phyloP scores from a whole-genome alignment of 2,113 vertebrate species.

The Candoia aspera region DNA sequence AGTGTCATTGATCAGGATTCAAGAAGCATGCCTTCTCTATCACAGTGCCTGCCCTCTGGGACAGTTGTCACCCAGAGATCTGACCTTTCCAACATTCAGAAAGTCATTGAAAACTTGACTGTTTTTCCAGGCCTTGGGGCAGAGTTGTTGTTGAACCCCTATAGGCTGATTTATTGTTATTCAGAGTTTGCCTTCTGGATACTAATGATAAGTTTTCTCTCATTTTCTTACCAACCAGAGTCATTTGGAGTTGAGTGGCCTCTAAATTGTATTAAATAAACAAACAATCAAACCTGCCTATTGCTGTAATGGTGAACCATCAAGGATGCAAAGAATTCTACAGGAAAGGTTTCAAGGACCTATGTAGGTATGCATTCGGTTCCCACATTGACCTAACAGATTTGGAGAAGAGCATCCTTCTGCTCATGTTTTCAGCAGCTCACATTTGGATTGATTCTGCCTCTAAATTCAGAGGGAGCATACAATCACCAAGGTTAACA shows the following conservation, averaged over 20 bases:
- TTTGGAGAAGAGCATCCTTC: not conserved
- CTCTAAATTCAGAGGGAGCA: not conserved
- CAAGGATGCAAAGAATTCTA: not conserved
- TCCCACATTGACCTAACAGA: not conserved
- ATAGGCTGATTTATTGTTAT: not conserved
- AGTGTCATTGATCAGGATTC: not conserved
- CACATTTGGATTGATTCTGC: not conserved
- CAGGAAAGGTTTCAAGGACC: not conserved
- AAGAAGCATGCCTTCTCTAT: not conserved
- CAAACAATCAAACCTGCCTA: no score
- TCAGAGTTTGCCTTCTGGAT: not conserved
- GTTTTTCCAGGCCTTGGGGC: not conserved
- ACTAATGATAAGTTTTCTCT: not conserved
- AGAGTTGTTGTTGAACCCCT: not conserved
- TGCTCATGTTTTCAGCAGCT: not conserved
- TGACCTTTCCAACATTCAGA: not conserved
- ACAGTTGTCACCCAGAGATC: not conserved
- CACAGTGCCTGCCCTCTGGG: not conserved
- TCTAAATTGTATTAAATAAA: no score
- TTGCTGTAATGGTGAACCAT: not conserved
- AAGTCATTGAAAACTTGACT: not conserved
- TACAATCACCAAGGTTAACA: not conserved
- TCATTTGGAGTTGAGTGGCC: not conserved
- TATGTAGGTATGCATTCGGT: not conserved
- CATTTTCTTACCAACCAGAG: not conserved